Conservation (phyloP, 1,140 invertebrate genomes). For the Diachasmimorpha longicaudata region DNA sequence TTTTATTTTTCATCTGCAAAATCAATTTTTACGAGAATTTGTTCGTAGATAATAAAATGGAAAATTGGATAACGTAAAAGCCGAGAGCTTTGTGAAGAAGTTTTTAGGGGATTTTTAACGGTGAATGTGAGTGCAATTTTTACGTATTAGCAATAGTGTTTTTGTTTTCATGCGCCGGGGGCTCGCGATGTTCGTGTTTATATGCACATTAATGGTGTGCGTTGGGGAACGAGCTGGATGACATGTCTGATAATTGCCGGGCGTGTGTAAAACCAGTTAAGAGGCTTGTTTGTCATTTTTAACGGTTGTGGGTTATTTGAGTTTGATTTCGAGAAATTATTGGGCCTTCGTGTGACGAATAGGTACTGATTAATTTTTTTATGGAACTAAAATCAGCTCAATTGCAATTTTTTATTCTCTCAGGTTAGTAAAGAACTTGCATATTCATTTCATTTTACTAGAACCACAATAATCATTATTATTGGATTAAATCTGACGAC, state of each 20-base stretch:
- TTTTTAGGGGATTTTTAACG: neutral
- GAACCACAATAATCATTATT: too few species aligned
- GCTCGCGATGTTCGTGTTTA: constrained; percentile 41
- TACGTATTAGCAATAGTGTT: neutral
- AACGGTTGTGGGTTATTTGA: constrained; percentile 32
- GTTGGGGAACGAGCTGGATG: constrained; percentile 54
- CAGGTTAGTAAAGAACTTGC: too few species aligned
- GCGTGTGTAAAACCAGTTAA: constrained; percentile 55
- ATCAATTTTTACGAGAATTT: constrained; percentile 1
- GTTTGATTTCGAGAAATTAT: neutral
- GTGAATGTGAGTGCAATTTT: constrained; percentile 10
- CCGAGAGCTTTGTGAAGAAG: neutral
- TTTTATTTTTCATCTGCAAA: neutral
- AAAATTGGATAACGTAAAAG: constrained; percentile 16
- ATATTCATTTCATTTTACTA: too few species aligned
- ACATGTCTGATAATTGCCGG: constrained; percentile 60
- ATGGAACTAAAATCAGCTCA: too few species aligned
- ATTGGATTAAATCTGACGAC: too few species aligned
- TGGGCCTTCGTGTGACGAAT: neutral
- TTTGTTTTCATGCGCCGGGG: neutral
- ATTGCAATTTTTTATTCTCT: too few species aligned
- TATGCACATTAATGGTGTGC: constrained; percentile 52
- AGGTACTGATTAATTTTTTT: too few species aligned
- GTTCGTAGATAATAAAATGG: neutral
- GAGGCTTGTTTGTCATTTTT: constrained; percentile 48